Base-by-base conservation (phyloP, 2,113 vertebrate genomes). In the Semicossyphus pulcher region DNA sequence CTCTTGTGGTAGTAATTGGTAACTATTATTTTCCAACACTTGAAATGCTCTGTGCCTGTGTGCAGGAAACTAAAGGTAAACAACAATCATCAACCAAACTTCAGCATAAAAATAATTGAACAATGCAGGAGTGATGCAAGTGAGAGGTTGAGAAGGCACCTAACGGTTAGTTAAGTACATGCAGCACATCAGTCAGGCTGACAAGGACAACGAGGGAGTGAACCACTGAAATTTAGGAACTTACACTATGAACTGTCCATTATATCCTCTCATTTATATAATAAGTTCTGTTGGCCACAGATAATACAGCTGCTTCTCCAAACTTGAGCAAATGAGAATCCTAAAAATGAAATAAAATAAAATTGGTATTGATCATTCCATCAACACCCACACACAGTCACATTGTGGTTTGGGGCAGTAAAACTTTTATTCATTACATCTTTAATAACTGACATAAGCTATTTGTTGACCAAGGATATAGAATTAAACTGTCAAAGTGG, bases 281-380 rank as follows among this genome's bases (percentile, higher is more conserved):
- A 25, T 10, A 23, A 23, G 14, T 37, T 57, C 7, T 37, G 11
- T 21, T n/a, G 9, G n/a, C 5, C 5, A 6, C 32, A 23, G 20
- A 15, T 15, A 39, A 21, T 36, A 23, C 7, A 31, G 51, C 29
- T 20, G 29, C 10, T 32, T 28, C n/a, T 32, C 29, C 9, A 9
- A 21, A 29, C 18, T 25, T 5, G 12, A 66, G 12, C 20, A 32
- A 41, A 21, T 11, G 28, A 45, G 20, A 7, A 36, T 36, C 10
- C 53, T 23, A 23, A 36, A 32, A 44, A 29, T 26, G n/a, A 29
- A 53, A 32, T 51, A 37, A 37, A 37, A 37, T 6, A 9, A 53
- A 54, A 44, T 56, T 54, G 39, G 49, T 68, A 45, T 45, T 54
- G 51, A 68, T 68, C 53, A 21, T 54, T 29, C 64, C 25, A 54